A percentile compares a stretch with the other conserved stretches of the same genome.
phyloP scores from a whole-genome alignment of 2,113 vertebrate genomes.

The Antechinus flavipes region DNA sequence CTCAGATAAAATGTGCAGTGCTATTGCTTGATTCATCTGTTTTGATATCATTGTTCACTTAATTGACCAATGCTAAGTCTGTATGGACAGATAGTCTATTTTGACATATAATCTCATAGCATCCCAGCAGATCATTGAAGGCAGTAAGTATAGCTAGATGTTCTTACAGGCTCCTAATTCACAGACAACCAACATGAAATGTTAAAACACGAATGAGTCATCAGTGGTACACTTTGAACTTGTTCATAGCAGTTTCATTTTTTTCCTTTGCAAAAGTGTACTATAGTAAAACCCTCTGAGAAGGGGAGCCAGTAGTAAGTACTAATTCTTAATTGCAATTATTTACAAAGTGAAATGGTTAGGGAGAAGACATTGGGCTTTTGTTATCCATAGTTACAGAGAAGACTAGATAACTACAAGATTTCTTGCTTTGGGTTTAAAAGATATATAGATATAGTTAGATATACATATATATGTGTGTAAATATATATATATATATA shows the following conservation, averaged over 20 bases:
- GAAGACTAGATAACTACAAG: background rate
- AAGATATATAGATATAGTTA: no score
- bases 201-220: background rate
- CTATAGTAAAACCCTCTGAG: background rate
- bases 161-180: background rate
- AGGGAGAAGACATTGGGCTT: background rate
- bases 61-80: background rate
- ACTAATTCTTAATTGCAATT: background rate
- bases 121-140: background rate
- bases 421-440: background rate
- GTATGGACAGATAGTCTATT: background rate
- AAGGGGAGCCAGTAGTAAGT: background rate
- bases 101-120: background rate
- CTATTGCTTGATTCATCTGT: background rate
- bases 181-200: background rate
- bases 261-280: background rate
- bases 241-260: background rate
- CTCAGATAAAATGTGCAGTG: background rate
- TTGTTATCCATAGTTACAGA: background rate
- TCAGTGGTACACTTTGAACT: background rate
- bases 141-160: background rate
- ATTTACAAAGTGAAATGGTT: background rate
- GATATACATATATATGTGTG: no score
- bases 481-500: no score
- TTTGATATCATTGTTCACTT: background rate